These are phyloP conservation scores for Aleiodes testaceus DNA, from an alignment of 2,888 invertebrate genomes.

Conservation along the genomic window DNA sequence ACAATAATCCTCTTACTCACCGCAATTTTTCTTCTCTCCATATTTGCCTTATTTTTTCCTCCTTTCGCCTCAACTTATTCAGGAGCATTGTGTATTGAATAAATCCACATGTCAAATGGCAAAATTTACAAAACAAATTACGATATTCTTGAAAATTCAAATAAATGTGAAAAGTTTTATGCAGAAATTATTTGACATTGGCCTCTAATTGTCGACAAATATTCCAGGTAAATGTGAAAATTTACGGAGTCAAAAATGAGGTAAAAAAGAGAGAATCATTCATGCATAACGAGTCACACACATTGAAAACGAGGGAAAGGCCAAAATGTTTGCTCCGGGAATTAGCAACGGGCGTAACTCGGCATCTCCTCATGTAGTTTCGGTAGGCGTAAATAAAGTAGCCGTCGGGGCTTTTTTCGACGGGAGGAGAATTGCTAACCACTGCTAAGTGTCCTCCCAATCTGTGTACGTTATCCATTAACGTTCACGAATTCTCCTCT, in stretches of 20 bases:
- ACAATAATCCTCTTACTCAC: slow-evolving; percentile 35
- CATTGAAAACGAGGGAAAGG: not conserved
- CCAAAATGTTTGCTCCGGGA: slow-evolving; percentile 58
- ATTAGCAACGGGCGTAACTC: slow-evolving; percentile 62
- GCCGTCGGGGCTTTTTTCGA: slow-evolving; percentile 49
- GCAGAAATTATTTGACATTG: slow-evolving; percentile 9
- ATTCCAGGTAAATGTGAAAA: not conserved
- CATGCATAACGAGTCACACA: not conserved
- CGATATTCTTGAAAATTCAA: slow-evolving; percentile 4
- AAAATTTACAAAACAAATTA: slow-evolving; percentile 21
- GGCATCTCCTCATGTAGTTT: slow-evolving; percentile 44
- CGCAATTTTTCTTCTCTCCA: slow-evolving; percentile 1
- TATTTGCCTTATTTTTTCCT: too few species aligned
- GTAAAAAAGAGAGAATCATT: not conserved
- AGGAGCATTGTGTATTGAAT: not conserved
- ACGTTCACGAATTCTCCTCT: slow-evolving; percentile 44
- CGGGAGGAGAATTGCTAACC: slow-evolving; percentile 54
- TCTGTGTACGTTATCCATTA: slow-evolving; percentile 62
- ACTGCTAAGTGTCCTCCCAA: slow-evolving; percentile 63
- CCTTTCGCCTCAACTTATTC: too few species aligned
- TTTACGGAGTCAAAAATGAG: not conserved
- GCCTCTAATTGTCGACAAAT: slow-evolving; percentile 21
- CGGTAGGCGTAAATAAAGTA: slow-evolving; percentile 63
- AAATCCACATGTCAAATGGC: slow-evolving; percentile 21
- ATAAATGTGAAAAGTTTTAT: not conserved